phyloP scores from a whole-genome alignment of 2,113 vertebrate species.

The Onychostruthus taczanowskii region DNA sequence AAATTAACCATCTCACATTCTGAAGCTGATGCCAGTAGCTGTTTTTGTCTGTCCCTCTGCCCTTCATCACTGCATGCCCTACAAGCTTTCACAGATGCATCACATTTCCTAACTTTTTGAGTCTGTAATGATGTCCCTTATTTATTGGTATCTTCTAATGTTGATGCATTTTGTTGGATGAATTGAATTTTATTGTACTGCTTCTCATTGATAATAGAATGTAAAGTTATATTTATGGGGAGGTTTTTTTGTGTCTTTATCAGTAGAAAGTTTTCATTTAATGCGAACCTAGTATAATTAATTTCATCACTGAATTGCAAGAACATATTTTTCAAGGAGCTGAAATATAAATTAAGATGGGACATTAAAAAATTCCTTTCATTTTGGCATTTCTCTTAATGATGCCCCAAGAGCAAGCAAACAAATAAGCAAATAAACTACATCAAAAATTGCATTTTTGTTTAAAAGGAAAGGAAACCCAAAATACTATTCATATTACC shows the following conservation, averaged over 20 bases:
- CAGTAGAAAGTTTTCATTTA: neutral
- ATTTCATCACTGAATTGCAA: neutral
- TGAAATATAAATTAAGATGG: neutral
- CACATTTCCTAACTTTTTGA: constrained; percentile 49
- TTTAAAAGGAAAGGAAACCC: neutral
- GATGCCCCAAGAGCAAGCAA: neutral
- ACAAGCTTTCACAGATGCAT: constrained; percentile 55
- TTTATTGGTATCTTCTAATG: constrained; percentile 34
- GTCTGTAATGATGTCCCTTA: neutral
- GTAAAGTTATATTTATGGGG: neutral
- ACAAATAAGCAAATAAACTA: neutral
- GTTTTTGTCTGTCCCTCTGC: constrained; percentile 74
- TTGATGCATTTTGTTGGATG: neutral
- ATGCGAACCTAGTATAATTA: neutral
- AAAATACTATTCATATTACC: neutral
- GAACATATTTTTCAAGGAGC: neutral
- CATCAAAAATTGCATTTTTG: neutral
- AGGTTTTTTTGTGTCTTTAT: neutral
- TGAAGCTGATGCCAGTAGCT: constrained; percentile 99
- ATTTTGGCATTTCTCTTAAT: neutral
- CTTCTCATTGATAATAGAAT: constrained; percentile 12
- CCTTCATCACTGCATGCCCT: constrained; percentile 68
- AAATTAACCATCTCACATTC: constrained; percentile 84
- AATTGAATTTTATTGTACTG: neutral
- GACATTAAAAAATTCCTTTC: neutral